A percentile compares a stretch with the other conserved stretches of the same genome.
These are phyloP conservation scores for Pantherophis guttatus DNA, from an alignment of 2,113 vertebrate genomes.

Conservation along the genomic window DNA sequence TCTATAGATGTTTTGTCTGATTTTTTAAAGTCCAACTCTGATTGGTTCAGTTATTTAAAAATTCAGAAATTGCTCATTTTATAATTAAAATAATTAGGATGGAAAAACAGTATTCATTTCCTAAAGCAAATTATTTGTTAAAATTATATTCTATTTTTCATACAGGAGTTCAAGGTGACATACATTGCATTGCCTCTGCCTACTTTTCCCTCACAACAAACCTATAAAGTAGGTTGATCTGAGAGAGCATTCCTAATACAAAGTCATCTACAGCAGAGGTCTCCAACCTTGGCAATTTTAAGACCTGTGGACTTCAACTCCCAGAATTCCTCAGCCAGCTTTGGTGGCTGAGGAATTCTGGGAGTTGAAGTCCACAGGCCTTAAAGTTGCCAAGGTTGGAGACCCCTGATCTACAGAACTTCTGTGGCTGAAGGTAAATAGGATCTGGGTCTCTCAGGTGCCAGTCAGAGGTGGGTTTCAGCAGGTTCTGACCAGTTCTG, in stretches of 20 bases:
- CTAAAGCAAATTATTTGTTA: neutral
- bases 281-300: too few relatives aligned
- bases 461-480: neutral
- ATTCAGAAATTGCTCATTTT: neutral
- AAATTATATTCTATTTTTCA: neutral
- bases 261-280: neutral
- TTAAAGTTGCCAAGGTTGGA: too few relatives aligned
- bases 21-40: neutral
- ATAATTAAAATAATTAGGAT: neutral
- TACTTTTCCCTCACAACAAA: neutral
- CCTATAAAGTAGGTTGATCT: neutral
- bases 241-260: neutral
- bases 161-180: neutral
- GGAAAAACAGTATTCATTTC: neutral
- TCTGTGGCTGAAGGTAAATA: neutral
- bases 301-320: too few relatives aligned
- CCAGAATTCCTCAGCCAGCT: too few relatives aligned
- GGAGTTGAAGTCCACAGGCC: too few relatives aligned
- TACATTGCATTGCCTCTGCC: neutral
- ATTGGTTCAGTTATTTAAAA: neutral
- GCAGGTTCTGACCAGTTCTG: too few relatives aligned
- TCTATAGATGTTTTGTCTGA: neutral
- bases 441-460: neutral
- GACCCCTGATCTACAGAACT: neutral
- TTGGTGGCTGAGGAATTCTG: too few relatives aligned